A percentile compares a stretch with the other conserved stretches of the same genome.
Conservation (phyloP, 2,113 vertebrate genomes). For the Mus spicilegus region DNA sequence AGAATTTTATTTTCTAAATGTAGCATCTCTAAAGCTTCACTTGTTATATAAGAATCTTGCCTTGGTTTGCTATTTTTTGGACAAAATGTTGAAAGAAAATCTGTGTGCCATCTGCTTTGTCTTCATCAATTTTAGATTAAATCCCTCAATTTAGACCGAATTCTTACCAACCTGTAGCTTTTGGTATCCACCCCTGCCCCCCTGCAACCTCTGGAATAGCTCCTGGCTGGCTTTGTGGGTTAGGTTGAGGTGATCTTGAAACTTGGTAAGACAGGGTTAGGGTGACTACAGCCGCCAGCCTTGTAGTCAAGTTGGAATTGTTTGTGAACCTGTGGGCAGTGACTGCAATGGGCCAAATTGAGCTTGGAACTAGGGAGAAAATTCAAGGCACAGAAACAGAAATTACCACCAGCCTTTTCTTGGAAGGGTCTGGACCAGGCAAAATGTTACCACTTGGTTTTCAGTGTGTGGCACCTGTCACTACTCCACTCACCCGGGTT, state of each 20-base stretch:
- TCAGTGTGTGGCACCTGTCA: not conserved
- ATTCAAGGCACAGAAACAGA: not conserved
- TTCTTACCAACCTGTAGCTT: conserved; percentile 30
- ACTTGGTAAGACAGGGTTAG: not conserved
- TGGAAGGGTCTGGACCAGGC: not conserved
- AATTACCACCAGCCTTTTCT: not conserved
- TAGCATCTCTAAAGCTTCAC: conserved; percentile 10
- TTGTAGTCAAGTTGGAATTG: not conserved
- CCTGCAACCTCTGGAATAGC: not conserved
- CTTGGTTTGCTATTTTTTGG: conserved; percentile 61
- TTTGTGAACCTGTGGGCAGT: not conserved
- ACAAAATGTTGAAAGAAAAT: conserved; percentile 34
- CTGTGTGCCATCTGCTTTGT: conserved; percentile 62
- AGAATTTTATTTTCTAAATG: not conserved
- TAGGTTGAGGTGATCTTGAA: not conserved
- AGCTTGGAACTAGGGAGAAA: not conserved
- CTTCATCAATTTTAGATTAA: conserved; percentile 57
- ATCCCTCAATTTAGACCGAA: not conserved
- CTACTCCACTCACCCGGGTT: not conserved
- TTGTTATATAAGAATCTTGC: conserved; percentile 64
- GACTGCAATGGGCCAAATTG: not conserved
- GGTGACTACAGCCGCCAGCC: too few relatives aligned
- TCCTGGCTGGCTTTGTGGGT: not conserved
- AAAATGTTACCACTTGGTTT: not conserved
- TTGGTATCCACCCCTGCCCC: not conserved